Evolutionary conservation across 2,888 invertebrate species (phyloP), one percentile per base, ranked within the genome.

Genomic region (Ischnus inquisitorius): DNA sequence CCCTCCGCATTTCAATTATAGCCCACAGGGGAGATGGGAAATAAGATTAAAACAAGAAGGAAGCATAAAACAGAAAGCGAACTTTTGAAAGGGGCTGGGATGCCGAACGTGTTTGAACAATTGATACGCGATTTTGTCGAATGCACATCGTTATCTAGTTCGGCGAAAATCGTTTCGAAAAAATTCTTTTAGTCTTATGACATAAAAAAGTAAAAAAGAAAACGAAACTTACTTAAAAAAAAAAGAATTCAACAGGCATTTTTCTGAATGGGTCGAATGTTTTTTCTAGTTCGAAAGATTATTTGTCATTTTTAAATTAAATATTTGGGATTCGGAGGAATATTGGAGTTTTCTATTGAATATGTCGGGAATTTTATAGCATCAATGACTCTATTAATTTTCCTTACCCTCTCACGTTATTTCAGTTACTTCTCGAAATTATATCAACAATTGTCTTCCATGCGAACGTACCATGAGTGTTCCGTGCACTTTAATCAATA

Each of bases 1-100:
- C 72, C n/a, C 34, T 75, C 48, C 54, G 65, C 69, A 54, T 78
- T 78, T 84, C 78, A 74, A 84, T 84, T 81, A 74, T 64, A 62
- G 22, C 41, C 57, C 5, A 48, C 2, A 64, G 43, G 19, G 54
- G 34, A 34, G 22, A 54, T 65, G 41, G 65, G 8, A 41, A 54
- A 65, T 28, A 51, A 41, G 65, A 65, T 54, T 16, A 25, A 41
- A 51, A 51, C 16, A 8, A 8, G 16, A 19, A 51, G 2, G 8
- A 10, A 51, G 3, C 3, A 51, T 22, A 51, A 10, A 8, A 34
- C 34, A 34, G 0, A 19, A 51, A 51, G 19, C 10, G 22, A 51
- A 8, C 10, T 51, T 19, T 8, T 8, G 10, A 51, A 10, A 22
- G 19, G 22, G 6, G 19, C 51, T 34, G 34, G 8, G 16, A 22